phyloP scores from a whole-genome alignment of 2,888 invertebrate species.

The Lordiphosa andalusiaca region DNA sequence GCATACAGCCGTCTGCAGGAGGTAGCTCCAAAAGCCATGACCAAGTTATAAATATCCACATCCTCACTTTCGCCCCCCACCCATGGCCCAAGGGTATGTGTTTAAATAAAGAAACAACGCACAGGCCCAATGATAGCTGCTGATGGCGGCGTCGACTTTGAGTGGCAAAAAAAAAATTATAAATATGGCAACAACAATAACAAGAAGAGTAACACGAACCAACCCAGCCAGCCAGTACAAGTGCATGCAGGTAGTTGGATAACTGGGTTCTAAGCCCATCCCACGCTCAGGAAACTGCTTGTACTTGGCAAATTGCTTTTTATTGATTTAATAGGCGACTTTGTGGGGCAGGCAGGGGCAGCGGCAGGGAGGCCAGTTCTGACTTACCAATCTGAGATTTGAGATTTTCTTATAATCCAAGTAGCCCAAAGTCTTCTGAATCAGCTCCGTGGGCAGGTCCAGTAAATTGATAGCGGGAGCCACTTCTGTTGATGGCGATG shows the following conservation, averaged over 20 bases:
- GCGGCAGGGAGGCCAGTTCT: neutral
- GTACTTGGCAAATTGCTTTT: conserved; percentile 68
- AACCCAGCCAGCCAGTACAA: conserved; percentile 25
- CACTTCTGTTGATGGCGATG: conserved; percentile 12
- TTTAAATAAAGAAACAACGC: conserved; percentile 20
- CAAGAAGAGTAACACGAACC: conserved; percentile 9
- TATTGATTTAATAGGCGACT: conserved; percentile 63
- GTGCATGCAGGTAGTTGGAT: conserved; percentile 51
- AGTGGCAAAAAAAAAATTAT: conserved; percentile 49
- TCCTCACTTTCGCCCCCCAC: conserved; percentile 17
- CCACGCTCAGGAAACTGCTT: conserved; percentile 30
- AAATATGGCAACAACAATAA: conserved; percentile 26
- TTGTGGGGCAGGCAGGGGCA: no score
- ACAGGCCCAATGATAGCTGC: conserved; percentile 13
- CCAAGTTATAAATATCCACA: conserved; percentile 42
- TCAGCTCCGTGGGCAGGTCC: conserved; percentile 89
- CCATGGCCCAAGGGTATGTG: conserved; percentile 5
- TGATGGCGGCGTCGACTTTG: conserved; percentile 36
- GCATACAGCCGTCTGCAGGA: conserved; percentile 5
- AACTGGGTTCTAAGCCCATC: conserved; percentile 32
- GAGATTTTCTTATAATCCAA: conserved; percentile 89
- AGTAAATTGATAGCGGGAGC: conserved; percentile 80
- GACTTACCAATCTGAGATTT: conserved; percentile 88
- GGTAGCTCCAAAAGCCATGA: conserved; percentile 22
- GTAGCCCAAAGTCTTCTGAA: conserved; percentile 89